These are phyloP conservation scores for Peromyscus polionotus DNA, from an alignment of 2,113 vertebrate species.

Conservation along the genomic window DNA sequence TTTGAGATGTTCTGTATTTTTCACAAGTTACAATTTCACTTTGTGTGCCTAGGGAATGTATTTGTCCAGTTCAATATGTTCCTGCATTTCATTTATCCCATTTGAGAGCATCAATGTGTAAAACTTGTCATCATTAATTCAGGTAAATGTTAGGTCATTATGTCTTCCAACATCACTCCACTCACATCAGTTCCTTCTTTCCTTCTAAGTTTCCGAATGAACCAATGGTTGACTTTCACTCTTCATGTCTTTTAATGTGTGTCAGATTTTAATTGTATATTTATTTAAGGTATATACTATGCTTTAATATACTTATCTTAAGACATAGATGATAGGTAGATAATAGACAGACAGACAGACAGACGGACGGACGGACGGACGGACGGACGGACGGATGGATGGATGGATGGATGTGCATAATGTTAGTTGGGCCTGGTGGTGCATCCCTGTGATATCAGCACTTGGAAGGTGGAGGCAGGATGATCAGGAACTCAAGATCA, in stretches of 20 bases:
- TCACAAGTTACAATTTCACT: neutral
- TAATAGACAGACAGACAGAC: too few species aligned
- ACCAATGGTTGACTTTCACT: neutral
- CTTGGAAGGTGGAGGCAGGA: neutral
- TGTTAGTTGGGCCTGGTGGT: neutral
- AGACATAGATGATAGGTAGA: neutral
- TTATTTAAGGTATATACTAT: neutral
- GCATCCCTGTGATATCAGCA: neutral
- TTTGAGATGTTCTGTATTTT: neutral
- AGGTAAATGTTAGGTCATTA: neutral
- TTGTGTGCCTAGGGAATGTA: neutral
- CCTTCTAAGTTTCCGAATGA: neutral
- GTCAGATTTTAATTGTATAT: neutral
- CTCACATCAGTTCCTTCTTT: neutral
- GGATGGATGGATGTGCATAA: neutral
- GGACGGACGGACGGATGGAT: too few species aligned
- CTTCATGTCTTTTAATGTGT: neutral
- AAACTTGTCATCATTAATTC: slow-evolving; percentile 25
- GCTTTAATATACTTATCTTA: neutral
- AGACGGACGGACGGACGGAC: too few species aligned
- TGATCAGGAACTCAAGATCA: neutral
- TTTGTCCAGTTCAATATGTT: neutral
- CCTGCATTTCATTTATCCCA: neutral
- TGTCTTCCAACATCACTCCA: neutral
- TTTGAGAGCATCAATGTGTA: neutral